Conservation (phyloP, 2,113 vertebrate species). For the Sinosuthora webbiana region DNA sequence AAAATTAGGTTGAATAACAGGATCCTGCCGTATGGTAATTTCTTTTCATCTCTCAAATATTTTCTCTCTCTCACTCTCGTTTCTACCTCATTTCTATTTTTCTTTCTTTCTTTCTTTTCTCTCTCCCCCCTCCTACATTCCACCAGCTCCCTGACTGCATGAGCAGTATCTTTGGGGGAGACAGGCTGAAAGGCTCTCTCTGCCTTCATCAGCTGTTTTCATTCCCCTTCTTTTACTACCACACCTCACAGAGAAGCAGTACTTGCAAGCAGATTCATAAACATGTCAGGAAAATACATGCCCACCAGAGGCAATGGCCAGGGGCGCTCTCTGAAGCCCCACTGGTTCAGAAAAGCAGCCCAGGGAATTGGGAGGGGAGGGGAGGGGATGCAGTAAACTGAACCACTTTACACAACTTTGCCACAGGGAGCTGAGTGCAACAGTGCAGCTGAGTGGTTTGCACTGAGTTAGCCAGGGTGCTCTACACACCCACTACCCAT, state of each 20-base stretch:
- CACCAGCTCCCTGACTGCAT: slow-evolving; percentile 25
- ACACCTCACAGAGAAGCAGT: not conserved
- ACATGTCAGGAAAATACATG: not conserved
- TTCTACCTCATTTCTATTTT: slow-evolving; percentile 64
- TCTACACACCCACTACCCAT: not conserved
- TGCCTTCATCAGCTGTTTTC: not conserved
- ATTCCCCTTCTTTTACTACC: slow-evolving; percentile 26
- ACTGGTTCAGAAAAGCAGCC: not conserved
- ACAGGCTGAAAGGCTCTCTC: not conserved
- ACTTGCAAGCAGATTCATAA: not conserved
- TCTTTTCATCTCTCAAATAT: slow-evolving; percentile 75
- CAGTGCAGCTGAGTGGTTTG: not conserved
- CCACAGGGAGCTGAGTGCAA: not conserved
- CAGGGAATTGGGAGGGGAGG: not conserved
- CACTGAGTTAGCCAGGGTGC: not conserved
- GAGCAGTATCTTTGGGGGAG: not conserved
- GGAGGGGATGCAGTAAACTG: not conserved
- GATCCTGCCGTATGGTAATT: slow-evolving; percentile 78
- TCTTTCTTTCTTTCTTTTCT: slow-evolving; percentile 51
- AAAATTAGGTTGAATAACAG: slow-evolving; percentile 84
- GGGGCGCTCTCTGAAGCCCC: not conserved
- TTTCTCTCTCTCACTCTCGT: slow-evolving; percentile 33
- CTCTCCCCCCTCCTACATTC: slow-evolving; percentile 13
- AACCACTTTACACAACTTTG: not conserved
- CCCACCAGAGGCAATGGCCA: not conserved